Base-by-base conservation (phyloP, 2,888 invertebrate genomes). In the Campoplex capitator region DNA sequence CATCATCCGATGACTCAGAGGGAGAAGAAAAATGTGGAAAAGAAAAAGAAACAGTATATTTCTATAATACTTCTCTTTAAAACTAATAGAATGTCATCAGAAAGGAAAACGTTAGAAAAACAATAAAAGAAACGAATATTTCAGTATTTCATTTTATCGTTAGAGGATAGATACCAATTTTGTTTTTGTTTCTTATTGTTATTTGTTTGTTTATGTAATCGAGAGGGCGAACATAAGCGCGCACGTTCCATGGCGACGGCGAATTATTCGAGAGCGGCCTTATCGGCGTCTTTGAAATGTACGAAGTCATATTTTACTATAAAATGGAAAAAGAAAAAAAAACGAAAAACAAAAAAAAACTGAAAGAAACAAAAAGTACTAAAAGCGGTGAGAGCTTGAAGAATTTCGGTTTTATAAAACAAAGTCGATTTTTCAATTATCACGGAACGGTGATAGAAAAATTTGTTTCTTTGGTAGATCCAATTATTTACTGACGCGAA, bases 231-330 rank as follows among this genome's bases (percentile, higher is more conserved):
- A 58, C n/a, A 65, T 8, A 51, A 68, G 56, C 16, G 67, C 81
- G 84, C 74, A 51, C 68, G 77, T 77, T 78, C 74, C 54, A 38
- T 54, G 76, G 56, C 67, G 79, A 68, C 77, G 58, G 65, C 54
- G 78, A 56, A 84, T 87, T 88, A 58, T 76, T 88, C 89, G 86
- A 88, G 86, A 88, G 91, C 89, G 90, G 90, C 90, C 91, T 92
- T 90, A 89, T 88, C 58, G 90, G 90, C 90, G 88, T 89, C 85
- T 89, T 90, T 84, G 88, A 91, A 90, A 90, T 75, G 89, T 92
- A 90, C 89, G 92, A 91, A 92, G 89, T 89, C 91, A 92, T 92
- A 92, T 92, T 92, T 92, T 92, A 91, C 89, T 92, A 92, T 91
- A 89, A 89, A 91, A 86, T 74, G 67, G 48, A 56, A 56, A 18